Evolutionary conservation across 2,888 invertebrate species (phyloP).

Genomic region (Euphydryas editha): DNA sequence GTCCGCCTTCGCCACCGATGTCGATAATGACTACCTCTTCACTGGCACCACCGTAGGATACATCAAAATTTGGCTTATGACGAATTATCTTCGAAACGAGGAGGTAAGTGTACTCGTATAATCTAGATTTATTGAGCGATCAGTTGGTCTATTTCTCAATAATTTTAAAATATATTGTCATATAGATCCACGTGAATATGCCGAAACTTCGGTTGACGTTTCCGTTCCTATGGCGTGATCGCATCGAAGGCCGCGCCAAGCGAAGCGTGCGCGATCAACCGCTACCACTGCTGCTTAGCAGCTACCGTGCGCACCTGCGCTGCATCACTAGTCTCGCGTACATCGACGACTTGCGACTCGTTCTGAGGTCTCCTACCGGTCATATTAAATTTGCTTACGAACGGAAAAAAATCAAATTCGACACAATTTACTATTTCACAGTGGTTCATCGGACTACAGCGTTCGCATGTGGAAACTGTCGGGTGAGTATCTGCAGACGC

Average conservation of each 20-base stretch:
- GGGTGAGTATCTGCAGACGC: conserved; percentile 88
- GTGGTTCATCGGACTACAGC: conserved; percentile 88
- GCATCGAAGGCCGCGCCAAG: conserved; percentile 87
- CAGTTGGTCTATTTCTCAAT: background rate
- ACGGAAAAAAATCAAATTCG: background rate
- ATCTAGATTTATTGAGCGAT: background rate
- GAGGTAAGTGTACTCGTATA: conserved; percentile 51
- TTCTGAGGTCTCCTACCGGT: conserved; percentile 83
- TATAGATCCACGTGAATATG: conserved; percentile 82
- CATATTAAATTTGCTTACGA: background rate
- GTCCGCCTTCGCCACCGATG: conserved; percentile 87
- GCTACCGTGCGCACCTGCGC: conserved; percentile 88
- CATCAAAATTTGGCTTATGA: conserved; percentile 91
- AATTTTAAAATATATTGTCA: background rate
- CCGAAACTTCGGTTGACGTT: conserved; percentile 86
- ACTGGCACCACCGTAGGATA: conserved; percentile 89
- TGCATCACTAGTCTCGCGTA: conserved; percentile 87
- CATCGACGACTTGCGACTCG: conserved; percentile 85
- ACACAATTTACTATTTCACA: conserved; percentile 47
- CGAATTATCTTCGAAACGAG: conserved; percentile 83
- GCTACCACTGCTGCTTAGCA: conserved; percentile 86
- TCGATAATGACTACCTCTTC: conserved; percentile 87
- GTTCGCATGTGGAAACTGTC: conserved; percentile 90
- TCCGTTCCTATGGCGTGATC: conserved; percentile 88
- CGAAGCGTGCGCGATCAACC: conserved; percentile 84